phyloP scores from a whole-genome alignment of 2,888 invertebrate species.

The Phortica magna region DNA sequence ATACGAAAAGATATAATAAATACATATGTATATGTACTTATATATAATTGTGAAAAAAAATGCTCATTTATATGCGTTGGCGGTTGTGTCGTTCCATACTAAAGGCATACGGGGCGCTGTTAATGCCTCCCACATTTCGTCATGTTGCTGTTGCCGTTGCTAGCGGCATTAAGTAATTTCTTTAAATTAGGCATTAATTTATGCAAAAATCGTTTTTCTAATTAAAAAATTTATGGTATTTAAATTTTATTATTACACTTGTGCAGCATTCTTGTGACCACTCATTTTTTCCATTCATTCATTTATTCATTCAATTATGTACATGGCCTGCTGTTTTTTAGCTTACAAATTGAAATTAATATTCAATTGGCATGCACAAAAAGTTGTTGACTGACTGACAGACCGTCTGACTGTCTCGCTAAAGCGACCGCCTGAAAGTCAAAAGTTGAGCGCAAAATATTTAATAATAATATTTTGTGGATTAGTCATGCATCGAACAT shows the following conservation, averaged over 20 bases:
- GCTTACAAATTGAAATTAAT: slow-evolving; percentile 17
- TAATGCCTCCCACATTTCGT: background rate
- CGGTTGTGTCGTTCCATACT: background rate
- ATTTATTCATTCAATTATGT: background rate
- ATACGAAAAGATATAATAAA: no score
- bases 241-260: slow-evolving; percentile 24
- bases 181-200: slow-evolving; percentile 36
- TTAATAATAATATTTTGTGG: background rate
- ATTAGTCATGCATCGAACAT: background rate
- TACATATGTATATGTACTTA: background rate
- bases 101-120: background rate
- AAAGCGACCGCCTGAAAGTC: background rate
- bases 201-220: slow-evolving; percentile 42
- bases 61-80: slow-evolving; percentile 30
- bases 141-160: background rate
- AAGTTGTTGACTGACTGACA: slow-evolving; percentile 11
- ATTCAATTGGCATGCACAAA: slow-evolving; percentile 33
- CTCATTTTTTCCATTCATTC: slow-evolving; percentile 2
- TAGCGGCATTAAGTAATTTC: slow-evolving; percentile 1
- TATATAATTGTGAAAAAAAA: background rate
- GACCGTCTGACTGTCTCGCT: no score
- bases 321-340: background rate
- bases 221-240: slow-evolving; percentile 42
- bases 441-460: background rate
- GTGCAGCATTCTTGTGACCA: background rate